Conservation (phyloP, 2,113 vertebrate genomes). For the Aramus guarauna region DNA sequence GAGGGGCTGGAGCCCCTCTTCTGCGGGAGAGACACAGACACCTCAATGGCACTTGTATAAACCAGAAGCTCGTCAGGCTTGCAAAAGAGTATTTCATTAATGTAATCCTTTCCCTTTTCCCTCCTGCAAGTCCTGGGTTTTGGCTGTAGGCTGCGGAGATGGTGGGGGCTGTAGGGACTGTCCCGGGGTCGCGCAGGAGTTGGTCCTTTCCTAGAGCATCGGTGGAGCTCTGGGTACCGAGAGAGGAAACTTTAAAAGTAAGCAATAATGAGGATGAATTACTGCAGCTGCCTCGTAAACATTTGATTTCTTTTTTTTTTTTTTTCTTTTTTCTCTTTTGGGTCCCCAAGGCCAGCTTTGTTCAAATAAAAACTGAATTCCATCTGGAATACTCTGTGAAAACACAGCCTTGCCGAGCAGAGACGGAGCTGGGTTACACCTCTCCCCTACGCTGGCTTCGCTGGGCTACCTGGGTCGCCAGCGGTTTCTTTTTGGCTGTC, state of each 20-base stretch:
- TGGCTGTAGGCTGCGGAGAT: neutral
- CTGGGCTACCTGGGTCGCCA: neutral
- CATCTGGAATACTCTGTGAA: neutral
- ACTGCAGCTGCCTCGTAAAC: slow-evolving; percentile 21
- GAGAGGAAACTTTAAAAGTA: neutral
- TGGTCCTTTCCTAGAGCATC: accelerated
- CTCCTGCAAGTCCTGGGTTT: neutral
- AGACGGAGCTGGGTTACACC: neutral
- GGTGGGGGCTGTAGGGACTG: neutral
- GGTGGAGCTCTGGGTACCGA: accelerated
- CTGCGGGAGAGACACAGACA: neutral
- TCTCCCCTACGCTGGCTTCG: accelerated
- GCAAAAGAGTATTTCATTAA: neutral
- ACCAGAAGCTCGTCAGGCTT: neutral
- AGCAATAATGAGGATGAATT: neutral
- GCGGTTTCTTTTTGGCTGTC: neutral
- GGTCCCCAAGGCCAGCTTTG: slow-evolving; percentile 52
- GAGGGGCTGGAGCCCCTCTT: neutral
- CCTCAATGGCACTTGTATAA: neutral
- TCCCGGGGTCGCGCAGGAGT: neutral
- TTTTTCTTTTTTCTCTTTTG: neutral
- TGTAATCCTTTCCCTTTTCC: neutral
- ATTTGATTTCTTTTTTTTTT: neutral
- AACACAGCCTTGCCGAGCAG: neutral
- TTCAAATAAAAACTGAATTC: slow-evolving; percentile 29